Evolutionary conservation across 2,888 invertebrate genomes (phyloP).

Genomic region (Protula sp.): DNA sequence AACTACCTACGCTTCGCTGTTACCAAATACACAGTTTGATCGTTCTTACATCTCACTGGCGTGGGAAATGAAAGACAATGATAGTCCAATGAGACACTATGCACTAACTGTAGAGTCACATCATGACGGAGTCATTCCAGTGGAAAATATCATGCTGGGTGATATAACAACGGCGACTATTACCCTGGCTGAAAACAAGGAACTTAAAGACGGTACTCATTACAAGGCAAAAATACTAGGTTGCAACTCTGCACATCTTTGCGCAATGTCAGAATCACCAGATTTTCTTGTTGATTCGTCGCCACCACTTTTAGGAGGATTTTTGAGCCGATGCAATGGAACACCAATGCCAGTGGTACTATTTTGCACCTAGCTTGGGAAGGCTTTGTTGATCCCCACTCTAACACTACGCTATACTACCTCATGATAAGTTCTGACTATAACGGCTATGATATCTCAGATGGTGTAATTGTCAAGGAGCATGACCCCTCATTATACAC

Average conservation of each 20-base stretch:
- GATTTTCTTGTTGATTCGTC: not conserved
- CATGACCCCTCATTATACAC: not conserved
- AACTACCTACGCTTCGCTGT: not conserved
- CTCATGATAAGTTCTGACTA: not conserved
- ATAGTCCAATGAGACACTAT: not conserved
- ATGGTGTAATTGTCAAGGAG: not conserved
- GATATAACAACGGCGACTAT: not conserved
- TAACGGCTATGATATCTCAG: not conserved
- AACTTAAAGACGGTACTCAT: not conserved
- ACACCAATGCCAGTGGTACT: not conserved
- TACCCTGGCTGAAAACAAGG: not conserved
- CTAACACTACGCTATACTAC: not conserved
- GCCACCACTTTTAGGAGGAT: slow-evolving; percentile 1
- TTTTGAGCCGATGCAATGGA: slow-evolving; percentile 1
- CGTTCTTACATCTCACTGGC: not conserved
- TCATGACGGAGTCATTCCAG: not conserved
- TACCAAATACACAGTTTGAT: not conserved
- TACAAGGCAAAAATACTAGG: not conserved
- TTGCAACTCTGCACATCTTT: not conserved
- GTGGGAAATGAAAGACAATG: not conserved
- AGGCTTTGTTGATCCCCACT: not conserved
- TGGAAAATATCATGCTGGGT: not conserved
- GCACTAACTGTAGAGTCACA: not conserved
- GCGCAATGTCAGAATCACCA: not conserved
- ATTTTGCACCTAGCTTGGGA: not conserved